phyloP scores from a whole-genome alignment of 2,888 invertebrate genomes.

The Patella ulyssiponensis region DNA sequence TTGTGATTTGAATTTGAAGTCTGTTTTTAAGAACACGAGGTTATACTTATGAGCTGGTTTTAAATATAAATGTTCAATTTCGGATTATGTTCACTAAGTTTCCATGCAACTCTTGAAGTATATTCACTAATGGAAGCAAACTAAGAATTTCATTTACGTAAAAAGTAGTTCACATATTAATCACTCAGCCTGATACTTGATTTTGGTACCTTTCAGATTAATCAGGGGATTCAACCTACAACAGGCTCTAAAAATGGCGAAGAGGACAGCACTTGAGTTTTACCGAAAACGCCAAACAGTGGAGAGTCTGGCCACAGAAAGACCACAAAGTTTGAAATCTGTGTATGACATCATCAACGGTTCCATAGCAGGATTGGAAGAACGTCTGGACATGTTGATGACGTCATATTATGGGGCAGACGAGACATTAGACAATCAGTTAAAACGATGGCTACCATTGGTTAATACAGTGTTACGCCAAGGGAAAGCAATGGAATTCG shows the following conservation, averaged over 20 bases:
- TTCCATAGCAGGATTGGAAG: constrained; percentile 47
- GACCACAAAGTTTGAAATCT: constrained; percentile 58
- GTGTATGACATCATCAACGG: constrained; percentile 56
- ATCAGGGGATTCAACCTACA: too few species aligned
- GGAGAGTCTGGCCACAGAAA: constrained; percentile 52
- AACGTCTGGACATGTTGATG: constrained; percentile 47
- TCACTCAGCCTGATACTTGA: too few species aligned
- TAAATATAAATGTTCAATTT: too few species aligned
- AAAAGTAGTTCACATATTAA: too few species aligned
- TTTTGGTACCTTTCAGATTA: too few species aligned
- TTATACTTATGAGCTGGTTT: too few species aligned
- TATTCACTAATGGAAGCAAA: too few species aligned
- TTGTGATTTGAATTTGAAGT: too few species aligned
- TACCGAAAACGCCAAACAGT: constrained; percentile 60
- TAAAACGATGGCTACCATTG: constrained; percentile 51
- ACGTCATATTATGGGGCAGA: constrained; percentile 52
- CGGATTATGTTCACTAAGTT: too few species aligned
- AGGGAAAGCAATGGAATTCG: constrained; percentile 37
- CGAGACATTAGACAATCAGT: constrained; percentile 48
- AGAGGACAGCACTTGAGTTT: constrained; percentile 58
- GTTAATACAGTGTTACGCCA: constrained; percentile 38
- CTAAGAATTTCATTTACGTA: too few species aligned
- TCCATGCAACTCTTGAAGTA: too few species aligned
- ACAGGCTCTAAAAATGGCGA: constrained; percentile 41
- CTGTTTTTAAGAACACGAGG: too few species aligned